Evolutionary conservation across 92 coral and sea anemone species (phyloP).

Genomic region (Montipora capitata): DNA sequence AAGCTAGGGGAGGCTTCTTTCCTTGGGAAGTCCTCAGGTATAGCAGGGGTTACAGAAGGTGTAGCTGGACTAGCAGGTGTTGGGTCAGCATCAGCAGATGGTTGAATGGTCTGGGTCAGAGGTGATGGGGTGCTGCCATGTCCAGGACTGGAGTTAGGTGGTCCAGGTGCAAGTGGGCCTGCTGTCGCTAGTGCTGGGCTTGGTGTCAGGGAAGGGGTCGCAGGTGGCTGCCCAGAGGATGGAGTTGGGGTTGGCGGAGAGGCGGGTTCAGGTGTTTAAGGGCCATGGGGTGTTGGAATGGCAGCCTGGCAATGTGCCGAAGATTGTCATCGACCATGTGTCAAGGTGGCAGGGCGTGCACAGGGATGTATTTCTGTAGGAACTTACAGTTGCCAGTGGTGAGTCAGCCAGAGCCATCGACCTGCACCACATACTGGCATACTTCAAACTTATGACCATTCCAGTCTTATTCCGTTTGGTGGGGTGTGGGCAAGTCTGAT

Average conservation of each 20-base stretch:
- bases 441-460: no score
- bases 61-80: neutral
- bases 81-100: neutral
- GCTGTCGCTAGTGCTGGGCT: neutral
- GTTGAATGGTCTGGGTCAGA: neutral
- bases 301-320: conserved; percentile 8
- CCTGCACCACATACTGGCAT: no score
- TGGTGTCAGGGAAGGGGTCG: neutral
- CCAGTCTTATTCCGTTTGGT: no score
- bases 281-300: neutral
- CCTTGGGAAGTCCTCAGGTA: neutral
- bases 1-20: neutral
- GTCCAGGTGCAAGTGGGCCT: neutral
- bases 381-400: no score
- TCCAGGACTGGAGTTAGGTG: neutral
- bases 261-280: neutral
- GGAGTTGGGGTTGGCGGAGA: neutral
- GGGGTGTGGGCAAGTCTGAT: no score
- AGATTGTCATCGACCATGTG: conserved; percentile 57
- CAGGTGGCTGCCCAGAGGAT: neutral
- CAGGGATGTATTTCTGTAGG: no score
- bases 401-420: no score
- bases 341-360: no score
- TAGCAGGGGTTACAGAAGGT: neutral
- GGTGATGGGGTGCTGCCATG: neutral